Percentiles rank a stretch among this genome's conserved stretches.
Evolutionary conservation across 1,140 invertebrate species (phyloP).

Genomic region (Muscidifurax raptorellus): DNA sequence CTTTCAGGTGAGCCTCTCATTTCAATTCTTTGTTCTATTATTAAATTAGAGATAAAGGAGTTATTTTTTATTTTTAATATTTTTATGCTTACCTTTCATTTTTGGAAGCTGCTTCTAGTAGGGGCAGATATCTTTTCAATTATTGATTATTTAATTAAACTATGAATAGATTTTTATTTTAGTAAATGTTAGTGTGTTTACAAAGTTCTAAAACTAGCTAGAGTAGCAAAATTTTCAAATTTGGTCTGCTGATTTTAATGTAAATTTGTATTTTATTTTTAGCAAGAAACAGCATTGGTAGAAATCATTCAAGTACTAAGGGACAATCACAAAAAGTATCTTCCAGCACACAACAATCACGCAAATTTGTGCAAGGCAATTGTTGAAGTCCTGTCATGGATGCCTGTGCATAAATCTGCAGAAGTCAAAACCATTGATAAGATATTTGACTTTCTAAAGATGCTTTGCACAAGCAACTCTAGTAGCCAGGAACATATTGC

Average conservation of each 20-base stretch:
- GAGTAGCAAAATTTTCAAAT: background rate
- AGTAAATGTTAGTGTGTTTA: background rate
- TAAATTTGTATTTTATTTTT: slow-evolving; percentile 21
- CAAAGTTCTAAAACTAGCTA: background rate
- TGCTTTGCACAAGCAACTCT: slow-evolving; percentile 50
- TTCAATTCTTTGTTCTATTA: background rate
- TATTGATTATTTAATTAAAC: background rate
- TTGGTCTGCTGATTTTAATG: background rate
- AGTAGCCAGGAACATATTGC: slow-evolving; percentile 56
- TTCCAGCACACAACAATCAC: slow-evolving; percentile 48
- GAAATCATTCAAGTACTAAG: slow-evolving; percentile 57
- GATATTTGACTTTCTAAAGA: slow-evolving; percentile 59
- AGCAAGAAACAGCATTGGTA: slow-evolving; percentile 49
- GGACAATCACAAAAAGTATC: slow-evolving; percentile 53
- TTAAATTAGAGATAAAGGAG: too few relatives aligned
- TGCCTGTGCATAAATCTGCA: slow-evolving; percentile 56
- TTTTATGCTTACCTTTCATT: too few relatives aligned
- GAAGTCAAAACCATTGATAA: slow-evolving; percentile 56
- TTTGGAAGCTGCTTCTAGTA: background rate
- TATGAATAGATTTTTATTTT: background rate
- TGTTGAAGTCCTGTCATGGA: slow-evolving; percentile 58
- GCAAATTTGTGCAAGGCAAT: slow-evolving; percentile 62
- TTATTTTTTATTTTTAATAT: too few relatives aligned
- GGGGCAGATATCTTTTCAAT: background rate
- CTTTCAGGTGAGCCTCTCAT: slow-evolving; percentile 26